Evolutionary conservation across 1,140 invertebrate genomes (phyloP).

Genomic region (Hylyphantes graminicola): DNA sequence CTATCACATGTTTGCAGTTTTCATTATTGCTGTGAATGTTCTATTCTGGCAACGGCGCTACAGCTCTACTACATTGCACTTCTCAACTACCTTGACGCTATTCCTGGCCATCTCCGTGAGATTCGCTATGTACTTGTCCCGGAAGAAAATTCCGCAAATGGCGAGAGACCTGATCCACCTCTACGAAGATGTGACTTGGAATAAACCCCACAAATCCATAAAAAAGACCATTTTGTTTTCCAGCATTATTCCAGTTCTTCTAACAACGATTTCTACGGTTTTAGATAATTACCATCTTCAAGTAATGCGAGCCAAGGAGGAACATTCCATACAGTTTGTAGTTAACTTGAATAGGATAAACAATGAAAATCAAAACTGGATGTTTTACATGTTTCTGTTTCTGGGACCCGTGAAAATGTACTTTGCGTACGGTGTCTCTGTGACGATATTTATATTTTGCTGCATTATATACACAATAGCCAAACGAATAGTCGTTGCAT

Average conservation of each 20-base stretch:
- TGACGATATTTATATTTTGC: constrained; percentile 34
- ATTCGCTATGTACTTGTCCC: constrained; percentile 8
- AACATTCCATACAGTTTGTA: constrained; percentile 46
- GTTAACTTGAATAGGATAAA: constrained; percentile 12
- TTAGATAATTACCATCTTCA: constrained; percentile 33
- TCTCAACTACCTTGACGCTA: constrained; percentile 41
- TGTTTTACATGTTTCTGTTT: constrained; percentile 34
- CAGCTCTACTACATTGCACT: constrained; percentile 37
- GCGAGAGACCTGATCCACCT: constrained; percentile 24
- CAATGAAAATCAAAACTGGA: constrained; percentile 19
- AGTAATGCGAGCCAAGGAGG: constrained; percentile 15
- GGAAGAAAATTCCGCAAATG: constrained; percentile 31
- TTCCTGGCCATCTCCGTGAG: constrained; percentile 36
- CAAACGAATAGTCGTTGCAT: not conserved
- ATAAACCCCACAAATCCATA: constrained; percentile 24
- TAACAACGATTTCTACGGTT: constrained; percentile 10
- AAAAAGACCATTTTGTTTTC: constrained; percentile 1
- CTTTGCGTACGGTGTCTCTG: constrained; percentile 49
- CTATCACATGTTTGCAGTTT: constrained; percentile 4
- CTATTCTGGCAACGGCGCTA: constrained; percentile 57
- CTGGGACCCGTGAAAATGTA: constrained; percentile 50
- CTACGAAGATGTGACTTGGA: constrained; percentile 28
- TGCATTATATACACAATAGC: constrained; percentile 36
- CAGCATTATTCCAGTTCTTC: not conserved
- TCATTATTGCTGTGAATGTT: constrained; percentile 36